phyloP scores from a whole-genome alignment of 2,113 vertebrate species.

The Fulmarus glacialis region DNA sequence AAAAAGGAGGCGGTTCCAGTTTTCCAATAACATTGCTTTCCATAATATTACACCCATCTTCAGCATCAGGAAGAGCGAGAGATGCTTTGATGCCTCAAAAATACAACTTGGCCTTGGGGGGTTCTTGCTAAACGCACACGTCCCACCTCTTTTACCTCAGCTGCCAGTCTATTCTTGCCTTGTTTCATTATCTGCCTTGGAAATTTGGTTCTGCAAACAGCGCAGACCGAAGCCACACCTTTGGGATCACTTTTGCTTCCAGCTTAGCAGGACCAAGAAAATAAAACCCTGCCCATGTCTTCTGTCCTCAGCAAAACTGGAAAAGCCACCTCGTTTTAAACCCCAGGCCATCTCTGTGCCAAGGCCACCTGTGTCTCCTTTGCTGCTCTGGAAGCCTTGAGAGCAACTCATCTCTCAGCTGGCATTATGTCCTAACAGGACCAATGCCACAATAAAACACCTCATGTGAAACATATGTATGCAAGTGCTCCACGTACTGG shows the following conservation, averaged over 20 bases:
- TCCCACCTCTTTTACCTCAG: neutral
- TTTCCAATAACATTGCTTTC: neutral
- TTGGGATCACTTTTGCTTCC: neutral
- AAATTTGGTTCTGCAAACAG: neutral
- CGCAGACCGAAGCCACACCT: neutral
- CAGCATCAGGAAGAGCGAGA: neutral
- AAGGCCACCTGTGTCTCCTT: neutral
- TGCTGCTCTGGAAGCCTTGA: neutral
- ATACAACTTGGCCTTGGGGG: neutral
- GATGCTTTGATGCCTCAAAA: neutral
- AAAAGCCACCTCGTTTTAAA: neutral
- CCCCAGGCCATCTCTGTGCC: neutral
- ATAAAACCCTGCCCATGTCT: neutral
- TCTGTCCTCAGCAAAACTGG: neutral
- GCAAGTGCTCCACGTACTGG: accelerated
- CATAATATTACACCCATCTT: neutral
- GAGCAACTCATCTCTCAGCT: neutral
- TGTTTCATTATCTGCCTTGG: neutral
- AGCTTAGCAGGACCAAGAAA: neutral
- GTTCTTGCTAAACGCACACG: neutral
- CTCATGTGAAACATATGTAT: accelerated
- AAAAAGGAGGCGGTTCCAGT: neutral
- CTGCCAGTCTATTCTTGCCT: neutral
- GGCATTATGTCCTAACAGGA: neutral
- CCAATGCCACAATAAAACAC: neutral